Base-by-base conservation (phyloP, 2,113 vertebrate genomes). In the Sylvilagus bachmani region DNA sequence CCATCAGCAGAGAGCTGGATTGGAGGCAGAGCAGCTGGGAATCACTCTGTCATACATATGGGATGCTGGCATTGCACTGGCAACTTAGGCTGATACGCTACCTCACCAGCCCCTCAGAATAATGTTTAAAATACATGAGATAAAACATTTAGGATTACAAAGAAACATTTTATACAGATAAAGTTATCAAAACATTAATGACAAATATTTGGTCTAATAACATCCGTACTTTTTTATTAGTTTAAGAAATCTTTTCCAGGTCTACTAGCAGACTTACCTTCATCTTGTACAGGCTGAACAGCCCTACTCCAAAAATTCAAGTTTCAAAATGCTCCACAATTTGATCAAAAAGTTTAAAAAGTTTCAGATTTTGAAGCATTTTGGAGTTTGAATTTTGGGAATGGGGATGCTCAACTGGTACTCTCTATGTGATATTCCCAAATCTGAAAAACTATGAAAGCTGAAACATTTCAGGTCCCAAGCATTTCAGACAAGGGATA, bases 71-170 rank as follows among this genome's bases (percentile, higher is more conserved):
- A 58, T 58, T 19, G 19, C 19, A 58, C 14, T 58, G 55, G 55
- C 14, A 19, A 10, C 19, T 16, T 58, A 5, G 19, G 14, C 55
- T 58, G 55, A 14, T 58, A 58, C 55, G 11, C 12, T 8, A 58
- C 55, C 12, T 3, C 55, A 58, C 55, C 19, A 19, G 55, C 5
- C 92, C 92, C 29, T 78, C 58, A 83, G 9, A 70, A 55, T 29
- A 36, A 67, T 94, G 55, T n/a, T 88, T 75, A 33, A 84, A 88
- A 71, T 49, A n/a, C 14, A 64, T 53, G 69, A 78, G 33, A 80
- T 38, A 80, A 94, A 75, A 64, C 69, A 79, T 4, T 22, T 73
- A 84, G 21, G 61, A 70, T 75, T 96, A 73, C n/a, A 82, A 92
- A 77, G 80, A 61, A 96, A 77, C 27, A 33, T 74, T 53, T 96